Conservation (phyloP, 2,113 vertebrate species). For the Pteruthius melanotis region DNA sequence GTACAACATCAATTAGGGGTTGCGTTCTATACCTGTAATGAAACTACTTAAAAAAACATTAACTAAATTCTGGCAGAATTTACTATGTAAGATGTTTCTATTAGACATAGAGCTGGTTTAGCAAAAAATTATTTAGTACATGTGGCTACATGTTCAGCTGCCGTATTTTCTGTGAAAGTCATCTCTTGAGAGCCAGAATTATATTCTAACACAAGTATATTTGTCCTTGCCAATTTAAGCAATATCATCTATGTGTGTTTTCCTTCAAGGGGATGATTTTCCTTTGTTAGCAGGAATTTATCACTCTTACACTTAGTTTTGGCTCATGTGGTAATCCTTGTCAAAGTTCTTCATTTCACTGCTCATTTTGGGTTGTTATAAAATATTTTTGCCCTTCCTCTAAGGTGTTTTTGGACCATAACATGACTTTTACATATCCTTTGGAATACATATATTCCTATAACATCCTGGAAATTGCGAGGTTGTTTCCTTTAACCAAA, state of each 20-base stretch:
- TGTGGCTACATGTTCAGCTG: background rate
- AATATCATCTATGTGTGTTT: background rate
- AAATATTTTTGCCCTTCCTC: background rate
- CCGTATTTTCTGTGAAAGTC: background rate
- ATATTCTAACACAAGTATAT: background rate
- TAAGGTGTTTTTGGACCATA: background rate
- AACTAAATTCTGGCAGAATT: background rate
- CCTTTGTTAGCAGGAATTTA: conserved; percentile 2
- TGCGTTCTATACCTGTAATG: background rate
- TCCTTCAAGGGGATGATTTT: background rate
- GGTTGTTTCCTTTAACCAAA: background rate
- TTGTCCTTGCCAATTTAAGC: background rate
- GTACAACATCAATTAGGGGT: background rate
- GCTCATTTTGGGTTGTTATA: background rate
- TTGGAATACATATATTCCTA: background rate
- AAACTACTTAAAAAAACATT: background rate
- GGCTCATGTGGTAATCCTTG: background rate
- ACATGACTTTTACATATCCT: background rate
- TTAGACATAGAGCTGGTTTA: background rate
- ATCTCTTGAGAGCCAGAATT: background rate
- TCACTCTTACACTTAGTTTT: background rate
- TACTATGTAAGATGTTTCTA: background rate
- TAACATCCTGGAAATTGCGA: background rate
- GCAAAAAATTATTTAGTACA: background rate
- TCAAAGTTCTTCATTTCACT: background rate